These are phyloP conservation scores for Epizoanthus scotinus DNA, from an alignment of 92 coral and sea anemone species.

Conservation along the genomic window DNA sequence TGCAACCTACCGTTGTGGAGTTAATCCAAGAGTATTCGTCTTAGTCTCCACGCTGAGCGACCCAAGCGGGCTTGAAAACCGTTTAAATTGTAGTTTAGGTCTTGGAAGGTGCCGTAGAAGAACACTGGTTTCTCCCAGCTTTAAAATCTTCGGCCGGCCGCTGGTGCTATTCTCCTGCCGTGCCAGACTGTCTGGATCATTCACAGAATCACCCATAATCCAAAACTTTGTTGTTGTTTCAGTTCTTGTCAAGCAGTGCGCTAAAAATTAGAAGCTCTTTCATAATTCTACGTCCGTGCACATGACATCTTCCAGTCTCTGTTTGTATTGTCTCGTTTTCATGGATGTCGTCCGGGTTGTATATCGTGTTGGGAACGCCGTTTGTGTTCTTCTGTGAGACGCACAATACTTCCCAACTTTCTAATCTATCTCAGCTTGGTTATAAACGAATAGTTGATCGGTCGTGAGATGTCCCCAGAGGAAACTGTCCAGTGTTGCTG, in stretches of 20 bases:
- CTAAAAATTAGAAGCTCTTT: conserved; percentile 27
- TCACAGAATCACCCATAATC: conserved; percentile 17
- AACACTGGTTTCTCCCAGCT: conserved; percentile 11
- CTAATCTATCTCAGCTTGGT: conserved; percentile 24
- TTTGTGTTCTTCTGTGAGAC: conserved; percentile 9
- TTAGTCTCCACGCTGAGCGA: conserved; percentile 63
- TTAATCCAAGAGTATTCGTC: conserved; percentile 74
- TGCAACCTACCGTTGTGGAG: conserved; percentile 42
- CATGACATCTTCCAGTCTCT: background rate
- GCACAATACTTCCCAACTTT: conserved; percentile 13
- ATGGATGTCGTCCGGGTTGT: background rate
- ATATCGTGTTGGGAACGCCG: background rate
- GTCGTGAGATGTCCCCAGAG: conserved; percentile 18
- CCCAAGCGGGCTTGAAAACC: conserved; percentile 64
- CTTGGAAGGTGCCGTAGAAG: conserved; percentile 48
- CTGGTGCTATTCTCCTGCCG: background rate
- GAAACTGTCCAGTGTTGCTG: conserved; percentile 19
- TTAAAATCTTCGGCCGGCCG: conserved; percentile 7
- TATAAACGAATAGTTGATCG: conserved; percentile 17
- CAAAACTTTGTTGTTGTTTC: conserved; percentile 18
- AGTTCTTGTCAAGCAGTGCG: conserved; percentile 8
- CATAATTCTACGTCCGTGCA: background rate
- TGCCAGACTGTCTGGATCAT: background rate
- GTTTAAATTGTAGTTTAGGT: conserved; percentile 56
- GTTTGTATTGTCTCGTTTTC: background rate